These are phyloP conservation scores for Pygathrix nemaeus DNA, from an alignment of 2,113 vertebrate species.

Conservation along the genomic window DNA sequence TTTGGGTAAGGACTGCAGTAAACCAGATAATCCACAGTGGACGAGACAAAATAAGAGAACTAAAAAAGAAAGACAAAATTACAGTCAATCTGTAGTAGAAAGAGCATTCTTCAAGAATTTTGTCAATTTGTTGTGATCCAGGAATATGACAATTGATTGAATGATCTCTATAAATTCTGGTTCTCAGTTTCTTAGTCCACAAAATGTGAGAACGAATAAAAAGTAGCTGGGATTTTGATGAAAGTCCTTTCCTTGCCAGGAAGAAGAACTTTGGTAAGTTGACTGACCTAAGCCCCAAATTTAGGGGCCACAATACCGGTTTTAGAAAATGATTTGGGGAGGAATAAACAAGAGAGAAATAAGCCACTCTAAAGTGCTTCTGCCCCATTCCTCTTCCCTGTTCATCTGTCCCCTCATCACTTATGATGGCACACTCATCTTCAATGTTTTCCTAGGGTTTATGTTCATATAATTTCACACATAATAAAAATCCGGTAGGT, in stretches of 20 bases:
- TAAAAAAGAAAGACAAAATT: background rate
- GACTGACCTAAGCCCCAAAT: background rate
- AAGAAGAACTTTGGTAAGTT: background rate
- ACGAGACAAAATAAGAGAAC: background rate
- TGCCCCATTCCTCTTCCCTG: background rate
- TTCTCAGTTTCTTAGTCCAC: conserved; percentile 21
- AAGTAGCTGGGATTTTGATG: background rate
- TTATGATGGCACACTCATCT: background rate
- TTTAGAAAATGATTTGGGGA: background rate
- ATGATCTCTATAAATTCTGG: background rate
- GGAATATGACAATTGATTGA: background rate
- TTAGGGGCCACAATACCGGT: background rate
- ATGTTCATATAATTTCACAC: background rate
- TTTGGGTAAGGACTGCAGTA: background rate
- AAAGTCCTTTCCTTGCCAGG: background rate
- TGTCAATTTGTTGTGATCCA: background rate
- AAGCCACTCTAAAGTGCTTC: background rate
- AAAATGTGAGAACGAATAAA: background rate
- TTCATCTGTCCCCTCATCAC: background rate
- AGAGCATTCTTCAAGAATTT: conserved; percentile 30
- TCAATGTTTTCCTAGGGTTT: background rate
- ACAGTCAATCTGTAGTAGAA: background rate
- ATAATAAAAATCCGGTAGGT: background rate
- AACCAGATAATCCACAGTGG: background rate
- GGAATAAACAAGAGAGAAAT: background rate